Base-by-base conservation (phyloP, 2,113 vertebrate species). In the Naja naja region DNA sequence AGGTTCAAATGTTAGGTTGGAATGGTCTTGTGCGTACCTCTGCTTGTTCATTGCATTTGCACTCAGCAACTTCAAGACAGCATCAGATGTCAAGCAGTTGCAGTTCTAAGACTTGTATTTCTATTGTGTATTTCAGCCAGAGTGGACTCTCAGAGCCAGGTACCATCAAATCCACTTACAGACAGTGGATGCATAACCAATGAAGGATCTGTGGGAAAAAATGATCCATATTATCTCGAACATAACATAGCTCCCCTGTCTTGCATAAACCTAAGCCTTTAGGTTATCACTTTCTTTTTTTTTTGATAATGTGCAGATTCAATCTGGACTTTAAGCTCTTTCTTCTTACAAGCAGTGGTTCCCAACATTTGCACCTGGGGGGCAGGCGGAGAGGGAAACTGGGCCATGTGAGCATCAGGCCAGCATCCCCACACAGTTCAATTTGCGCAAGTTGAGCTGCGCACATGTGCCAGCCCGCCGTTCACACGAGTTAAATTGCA, bases 321-420 rank as follows among this genome's bases (percentile, higher is more conserved):
- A 69, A 16, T 5, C 30, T 69, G 12, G 30, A 34, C 14, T 69
- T 69, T 16, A 69, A 69, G 30, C 4, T 34, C n/a, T 34, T 34
- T 16, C 30, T 9, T 60, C 58, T 60, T 60, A 27, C 9, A 60
- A 60, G 58, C 25, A 60, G 58, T 2, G 1, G 25, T 60, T 60
- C 9, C 25, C 58, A 60, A 27, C 25, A 25, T 60, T 60, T 60
- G 58, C 25, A 60, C 25, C 55, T 7, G 6, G 22, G 2, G 56
- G 23, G 6, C 0, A 8, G 58, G 6, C 0, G 23, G 58, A 3
- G 2, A 23, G 22, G 5, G 18, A 6, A 58, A 58, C 5, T 0
- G 20, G 5, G 55, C 20, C 5, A 4, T 56, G 55, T 22, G 5
- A 56, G 20, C 20, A 56, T 23, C 20, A 56, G 55, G 55, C 55